Base-by-base conservation (phyloP, 2,113 vertebrate genomes). In the Indicator indicator region DNA sequence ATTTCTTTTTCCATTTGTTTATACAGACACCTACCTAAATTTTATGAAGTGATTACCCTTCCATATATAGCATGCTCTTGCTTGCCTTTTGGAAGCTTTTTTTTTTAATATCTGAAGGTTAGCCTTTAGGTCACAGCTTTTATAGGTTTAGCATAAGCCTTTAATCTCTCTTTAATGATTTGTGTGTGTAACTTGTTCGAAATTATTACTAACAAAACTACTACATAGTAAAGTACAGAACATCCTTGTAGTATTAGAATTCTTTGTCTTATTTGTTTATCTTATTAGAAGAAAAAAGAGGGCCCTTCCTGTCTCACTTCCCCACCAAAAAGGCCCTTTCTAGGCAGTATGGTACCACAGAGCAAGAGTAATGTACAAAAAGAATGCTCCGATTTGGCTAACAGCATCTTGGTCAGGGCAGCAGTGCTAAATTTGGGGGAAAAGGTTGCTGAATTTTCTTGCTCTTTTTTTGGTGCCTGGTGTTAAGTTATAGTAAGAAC, bases 181-280 rank as follows among this genome's bases (percentile, higher is more conserved):
- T 93, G 91, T 77, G 16, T 76, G 36, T 91, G 75, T 79, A 91
- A 82, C 13, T 74, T 74, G 65, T 48, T 89, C 33, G 87, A 32
- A 93, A 93, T 94, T 96, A 62, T 72, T 94, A 71, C 52, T 86
- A 81, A 91, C 77, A 93, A 85, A 93, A n/a, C 48, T 94, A 87
- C 62, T 11, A 30, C 64, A 69, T 67, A 56, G 27, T 19, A 63
- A 46, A 80, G 91, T 79, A 91, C 68, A 74, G 72, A 79, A 74
- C 5, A 58, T 93, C 60, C 70, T 96, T 69, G n/a, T 52, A 83
- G 71, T 75, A 93, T 79, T 64, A 80, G 74, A 95, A 84, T 83
- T 87, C 68, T 89, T 92, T 73, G 59, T 91, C 86, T 83, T 94
- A 71, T 74, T 96, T 92, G 59, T 89, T 95, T 94, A 56, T 84